Evolutionary conservation across 92 coral and sea anemone species (phyloP).

Genomic region (Palythoa caribaeorum): DNA sequence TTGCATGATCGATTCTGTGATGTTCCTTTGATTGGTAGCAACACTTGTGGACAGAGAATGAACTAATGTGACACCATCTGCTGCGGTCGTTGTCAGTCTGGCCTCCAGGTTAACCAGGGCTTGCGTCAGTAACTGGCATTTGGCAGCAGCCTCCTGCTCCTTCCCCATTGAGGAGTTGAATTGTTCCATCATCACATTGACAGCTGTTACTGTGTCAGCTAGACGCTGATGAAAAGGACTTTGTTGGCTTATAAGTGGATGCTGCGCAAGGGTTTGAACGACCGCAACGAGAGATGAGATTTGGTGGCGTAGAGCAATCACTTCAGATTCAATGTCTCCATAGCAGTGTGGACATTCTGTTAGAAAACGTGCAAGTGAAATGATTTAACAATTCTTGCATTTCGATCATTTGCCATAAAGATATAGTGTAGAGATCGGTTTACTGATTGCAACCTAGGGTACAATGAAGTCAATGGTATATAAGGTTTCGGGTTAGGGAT

Average conservation of each 20-base stretch:
- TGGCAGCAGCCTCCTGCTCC: slow-evolving; percentile 49
- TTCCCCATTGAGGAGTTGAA: slow-evolving; percentile 39
- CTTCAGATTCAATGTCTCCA: slow-evolving; percentile 77
- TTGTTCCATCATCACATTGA: slow-evolving; percentile 50
- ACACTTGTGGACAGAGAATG: background rate
- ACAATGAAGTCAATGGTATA: too few species aligned
- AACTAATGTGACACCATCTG: background rate
- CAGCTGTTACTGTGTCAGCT: slow-evolving; percentile 53
- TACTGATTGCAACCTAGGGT: too few species aligned
- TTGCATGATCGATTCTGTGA: slow-evolving; percentile 2
- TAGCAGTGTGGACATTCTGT: slow-evolving; percentile 89
- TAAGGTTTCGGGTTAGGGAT: background rate
- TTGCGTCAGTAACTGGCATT: slow-evolving; percentile 53
- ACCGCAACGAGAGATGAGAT: slow-evolving; percentile 47
- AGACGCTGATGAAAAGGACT: slow-evolving; percentile 71
- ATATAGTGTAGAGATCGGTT: background rate
- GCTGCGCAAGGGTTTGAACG: slow-evolving; percentile 43
- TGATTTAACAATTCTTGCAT: too few species aligned
- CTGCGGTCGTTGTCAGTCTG: slow-evolving; percentile 30
- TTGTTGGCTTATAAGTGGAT: slow-evolving; percentile 66
- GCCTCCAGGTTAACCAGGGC: slow-evolving; percentile 42
- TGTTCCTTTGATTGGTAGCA: slow-evolving; percentile 21
- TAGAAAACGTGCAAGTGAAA: background rate
- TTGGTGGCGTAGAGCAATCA: slow-evolving; percentile 69
- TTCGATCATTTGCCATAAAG: background rate